Conservation (phyloP, 2,113 vertebrate species). For the Chloropsis cyanopogon region DNA sequence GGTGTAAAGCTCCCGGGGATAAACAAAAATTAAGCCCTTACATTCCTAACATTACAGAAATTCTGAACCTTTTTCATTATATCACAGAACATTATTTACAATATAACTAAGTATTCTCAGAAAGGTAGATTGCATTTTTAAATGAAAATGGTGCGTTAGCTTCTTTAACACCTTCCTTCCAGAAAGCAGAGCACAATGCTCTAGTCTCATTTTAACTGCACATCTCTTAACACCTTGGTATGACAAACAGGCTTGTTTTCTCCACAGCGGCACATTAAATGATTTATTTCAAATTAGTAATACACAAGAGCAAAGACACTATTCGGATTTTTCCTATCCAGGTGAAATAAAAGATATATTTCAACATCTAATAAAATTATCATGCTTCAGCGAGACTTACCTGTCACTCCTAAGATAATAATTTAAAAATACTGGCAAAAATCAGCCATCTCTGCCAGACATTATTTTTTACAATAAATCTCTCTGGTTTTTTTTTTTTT, state of each 20-base stretch:
- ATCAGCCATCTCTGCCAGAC: background rate
- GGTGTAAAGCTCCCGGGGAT: background rate
- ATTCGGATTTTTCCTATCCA: background rate
- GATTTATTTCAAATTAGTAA: background rate
- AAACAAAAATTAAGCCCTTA: background rate
- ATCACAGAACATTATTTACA: background rate
- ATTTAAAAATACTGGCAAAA: background rate
- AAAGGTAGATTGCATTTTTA: background rate
- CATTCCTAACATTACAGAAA: background rate
- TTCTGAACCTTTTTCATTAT: background rate
- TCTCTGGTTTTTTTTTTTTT: background rate
- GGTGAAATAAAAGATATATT: background rate
- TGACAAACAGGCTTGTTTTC: background rate
- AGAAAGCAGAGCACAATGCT: background rate
- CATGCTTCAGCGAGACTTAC: background rate
- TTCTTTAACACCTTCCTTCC: background rate
- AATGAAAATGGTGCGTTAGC: background rate
- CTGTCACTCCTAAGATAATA: background rate
- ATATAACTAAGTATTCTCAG: background rate
- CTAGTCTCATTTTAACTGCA: background rate
- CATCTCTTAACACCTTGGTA: background rate
- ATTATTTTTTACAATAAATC: background rate
- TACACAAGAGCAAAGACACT: background rate
- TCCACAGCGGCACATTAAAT: background rate
- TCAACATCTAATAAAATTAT: background rate